Evolutionary conservation across 2,797 vertebrate species (phyloP).

Genomic region (Loriculus beryllinus): DNA sequence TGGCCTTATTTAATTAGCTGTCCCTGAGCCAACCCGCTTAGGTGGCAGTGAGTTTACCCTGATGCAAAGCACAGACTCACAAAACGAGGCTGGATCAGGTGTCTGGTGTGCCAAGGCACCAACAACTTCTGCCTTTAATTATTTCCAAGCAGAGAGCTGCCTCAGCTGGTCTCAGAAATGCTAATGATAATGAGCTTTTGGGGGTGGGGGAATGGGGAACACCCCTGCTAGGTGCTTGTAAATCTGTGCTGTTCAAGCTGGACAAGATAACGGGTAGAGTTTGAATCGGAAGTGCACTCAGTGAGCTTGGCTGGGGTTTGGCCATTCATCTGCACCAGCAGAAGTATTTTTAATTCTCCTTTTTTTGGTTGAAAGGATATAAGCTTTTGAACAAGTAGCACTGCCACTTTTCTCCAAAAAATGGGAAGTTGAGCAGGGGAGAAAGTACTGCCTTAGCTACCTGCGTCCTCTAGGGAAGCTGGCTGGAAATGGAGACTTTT

Average conservation of each 20-base stretch:
- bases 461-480: not conserved
- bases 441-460: not conserved
- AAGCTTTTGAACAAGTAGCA: not conserved
- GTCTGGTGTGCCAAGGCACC: not conserved
- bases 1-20: not conserved
- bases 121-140: not conserved
- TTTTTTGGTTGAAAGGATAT: not conserved
- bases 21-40: not conserved
- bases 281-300: not conserved
- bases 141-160: not conserved
- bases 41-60: not conserved
- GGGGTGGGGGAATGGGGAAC: rapidly evolving
- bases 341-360: not conserved
- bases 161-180: rapidly evolving
- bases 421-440: not conserved
- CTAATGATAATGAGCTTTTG: not conserved
- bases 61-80: not conserved
- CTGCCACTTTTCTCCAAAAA: not conserved
- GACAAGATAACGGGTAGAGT: not conserved
- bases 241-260: not conserved
- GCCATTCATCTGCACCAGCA: not conserved
- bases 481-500: not conserved
- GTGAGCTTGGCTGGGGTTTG: not conserved
- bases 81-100: not conserved
- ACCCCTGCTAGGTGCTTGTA: not conserved